Conservation (phyloP, 2,113 vertebrate genomes). For the Oriolus oriolus region DNA sequence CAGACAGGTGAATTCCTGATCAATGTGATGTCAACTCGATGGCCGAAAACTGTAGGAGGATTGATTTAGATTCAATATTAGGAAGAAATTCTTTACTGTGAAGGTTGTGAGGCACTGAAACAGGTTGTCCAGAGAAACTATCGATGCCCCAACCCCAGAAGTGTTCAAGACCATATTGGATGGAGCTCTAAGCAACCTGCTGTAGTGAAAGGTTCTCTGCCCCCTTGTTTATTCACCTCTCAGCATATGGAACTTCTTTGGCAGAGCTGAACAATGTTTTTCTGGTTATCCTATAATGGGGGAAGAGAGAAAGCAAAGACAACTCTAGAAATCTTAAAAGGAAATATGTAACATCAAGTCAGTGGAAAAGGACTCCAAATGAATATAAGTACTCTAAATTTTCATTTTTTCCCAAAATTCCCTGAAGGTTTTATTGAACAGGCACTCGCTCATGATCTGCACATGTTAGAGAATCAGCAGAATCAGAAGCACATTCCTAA, state of each 20-base stretch:
- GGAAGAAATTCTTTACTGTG: neutral
- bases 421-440: neutral
- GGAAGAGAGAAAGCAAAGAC: neutral
- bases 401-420: neutral
- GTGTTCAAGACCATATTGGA: neutral
- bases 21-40: neutral
- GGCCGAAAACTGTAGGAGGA: neutral
- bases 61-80: neutral
- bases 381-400: neutral
- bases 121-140: neutral
- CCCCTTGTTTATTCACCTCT: neutral
- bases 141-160: accelerated
- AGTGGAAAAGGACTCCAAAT: neutral
- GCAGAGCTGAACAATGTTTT: neutral
- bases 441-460: neutral
- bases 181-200: neutral
- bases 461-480: neutral
- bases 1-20: neutral
- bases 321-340: neutral
- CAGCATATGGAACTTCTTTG: neutral
- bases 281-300: neutral
- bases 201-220: neutral
- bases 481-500: neutral
- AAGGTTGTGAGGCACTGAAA: neutral
- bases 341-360: neutral